phyloP scores from a whole-genome alignment of 2,888 invertebrate genomes.

The Dicyrtoma fusca region DNA sequence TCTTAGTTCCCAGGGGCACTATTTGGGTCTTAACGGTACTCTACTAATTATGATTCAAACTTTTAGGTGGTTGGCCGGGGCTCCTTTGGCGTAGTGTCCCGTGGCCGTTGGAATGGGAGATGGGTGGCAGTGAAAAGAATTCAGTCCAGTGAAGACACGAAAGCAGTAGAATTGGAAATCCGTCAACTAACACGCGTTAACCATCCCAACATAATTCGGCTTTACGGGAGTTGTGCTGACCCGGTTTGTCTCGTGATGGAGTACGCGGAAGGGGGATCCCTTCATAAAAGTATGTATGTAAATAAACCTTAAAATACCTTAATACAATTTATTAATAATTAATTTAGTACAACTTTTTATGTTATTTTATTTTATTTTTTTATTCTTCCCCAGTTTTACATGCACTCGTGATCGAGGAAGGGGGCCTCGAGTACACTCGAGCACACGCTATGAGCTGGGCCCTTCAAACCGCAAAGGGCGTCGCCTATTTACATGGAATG shows the following conservation, averaged over 20 bases:
- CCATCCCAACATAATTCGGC: constrained; percentile 89
- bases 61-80: constrained; percentile 85
- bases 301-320: too few relatives aligned
- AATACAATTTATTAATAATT: too few relatives aligned
- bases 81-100: constrained; percentile 91
- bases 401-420: constrained; percentile 65
- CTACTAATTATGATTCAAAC: too few relatives aligned
- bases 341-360: too few relatives aligned
- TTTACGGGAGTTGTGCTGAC: constrained; percentile 86
- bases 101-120: constrained; percentile 81
- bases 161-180: constrained; percentile 85
- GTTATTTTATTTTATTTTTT: too few relatives aligned
- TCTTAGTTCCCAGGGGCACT: too few relatives aligned
- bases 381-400: constrained; percentile 71
- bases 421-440: constrained; percentile 72
- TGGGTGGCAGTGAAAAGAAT: constrained; percentile 93
- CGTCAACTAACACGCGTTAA: constrained; percentile 86
- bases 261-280: constrained; percentile 95
- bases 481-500: constrained; percentile 93
- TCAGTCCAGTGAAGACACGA: constrained; percentile 84
- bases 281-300: constrained; percentile 92
- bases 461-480: constrained; percentile 90
- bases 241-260: constrained; percentile 88
- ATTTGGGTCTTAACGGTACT: too few relatives aligned
- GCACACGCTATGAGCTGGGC: constrained; percentile 98